Evolutionary conservation across 2,888 invertebrate species (phyloP).

Genomic region (Spodoptera picta): DNA sequence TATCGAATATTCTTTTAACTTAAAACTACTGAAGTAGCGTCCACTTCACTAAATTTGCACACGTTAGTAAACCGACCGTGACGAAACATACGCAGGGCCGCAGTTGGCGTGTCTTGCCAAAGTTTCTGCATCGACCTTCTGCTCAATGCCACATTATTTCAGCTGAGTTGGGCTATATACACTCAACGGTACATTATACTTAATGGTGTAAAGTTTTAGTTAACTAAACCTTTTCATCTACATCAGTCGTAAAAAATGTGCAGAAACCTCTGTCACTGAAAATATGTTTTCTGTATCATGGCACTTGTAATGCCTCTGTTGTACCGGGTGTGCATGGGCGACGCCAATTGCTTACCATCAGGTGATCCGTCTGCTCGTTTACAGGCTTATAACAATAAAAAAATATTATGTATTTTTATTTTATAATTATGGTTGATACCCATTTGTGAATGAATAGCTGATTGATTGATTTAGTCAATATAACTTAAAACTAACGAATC

Average conservation of each 20-base stretch:
- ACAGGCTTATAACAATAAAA: too few relatives aligned
- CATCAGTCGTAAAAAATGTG: too few relatives aligned
- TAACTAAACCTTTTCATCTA: too few relatives aligned
- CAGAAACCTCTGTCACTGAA: too few relatives aligned
- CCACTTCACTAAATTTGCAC: conserved; percentile 20
- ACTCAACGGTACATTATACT: conserved; percentile 42
- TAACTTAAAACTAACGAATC: conserved; percentile 1
- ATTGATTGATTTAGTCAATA: not conserved
- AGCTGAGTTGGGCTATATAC: conserved; percentile 65
- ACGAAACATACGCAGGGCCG: conserved; percentile 67
- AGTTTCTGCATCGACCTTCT: conserved; percentile 88
- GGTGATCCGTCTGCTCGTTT: too few relatives aligned
- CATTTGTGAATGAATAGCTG: too few relatives aligned
- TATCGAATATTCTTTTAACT: not conserved
- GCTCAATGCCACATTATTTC: conserved; percentile 83
- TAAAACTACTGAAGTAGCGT: conserved; percentile 16
- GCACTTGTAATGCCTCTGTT: too few relatives aligned
- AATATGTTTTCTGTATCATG: too few relatives aligned
- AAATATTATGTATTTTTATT: too few relatives aligned
- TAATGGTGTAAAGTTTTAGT: conserved; percentile 18
- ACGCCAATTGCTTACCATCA: too few relatives aligned
- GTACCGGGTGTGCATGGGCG: too few relatives aligned
- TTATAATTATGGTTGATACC: too few relatives aligned
- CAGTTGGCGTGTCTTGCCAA: conserved; percentile 88
- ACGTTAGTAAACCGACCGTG: conserved; percentile 55